Base-by-base conservation (phyloP, 2,797 vertebrate genomes). In the Mus caroli region DNA sequence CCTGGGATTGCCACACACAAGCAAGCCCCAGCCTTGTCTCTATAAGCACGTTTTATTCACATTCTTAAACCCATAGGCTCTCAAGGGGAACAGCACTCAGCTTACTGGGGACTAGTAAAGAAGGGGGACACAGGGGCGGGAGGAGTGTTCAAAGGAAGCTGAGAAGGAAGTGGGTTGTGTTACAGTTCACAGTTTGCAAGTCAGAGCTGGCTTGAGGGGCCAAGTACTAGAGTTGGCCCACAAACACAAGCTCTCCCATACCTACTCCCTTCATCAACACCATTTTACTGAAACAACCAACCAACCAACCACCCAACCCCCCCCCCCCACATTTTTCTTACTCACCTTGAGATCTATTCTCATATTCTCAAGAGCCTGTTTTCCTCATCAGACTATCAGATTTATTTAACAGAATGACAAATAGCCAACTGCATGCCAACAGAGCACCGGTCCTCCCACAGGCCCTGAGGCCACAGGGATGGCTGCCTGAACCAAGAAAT, bases 351-450 rank as follows among this genome's bases (percentile, higher is more conserved):
- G 92, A 71, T 58, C 40, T 89, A 75, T 69, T 96, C n/a, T 90
- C 94, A 6, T 76, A 92, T 87, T 97, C 9, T 34, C 62, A 84
- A 89, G 19, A 91, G 79, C 3, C 83, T 86, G 69, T 95, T 96
- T 97, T 96, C 92, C 92, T 93, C 89, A 88, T 71, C 76, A 89
- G 83, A 95, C 46, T 90, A 96, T 94, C 76, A 94, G 88, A 77
- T 64, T 91, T 93, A 88, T 64, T 97, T 93, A 95, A 96, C 79
- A 91, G 90, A 90, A 91, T 58, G 90, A 96, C 95, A 92, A 96
- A 91, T 77, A 90, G 37, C 71, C 43, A 58, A 76, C 31, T 94
- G 73, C 26, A 83, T 89, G 86, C 83, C 92, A 95, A 80, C 34
- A 88, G 91, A 89, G 62, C 80, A 90, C 6, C 77, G n/a, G 46